Conservation (phyloP, 2,797 vertebrate species). For the Mallotus villosus region DNA sequence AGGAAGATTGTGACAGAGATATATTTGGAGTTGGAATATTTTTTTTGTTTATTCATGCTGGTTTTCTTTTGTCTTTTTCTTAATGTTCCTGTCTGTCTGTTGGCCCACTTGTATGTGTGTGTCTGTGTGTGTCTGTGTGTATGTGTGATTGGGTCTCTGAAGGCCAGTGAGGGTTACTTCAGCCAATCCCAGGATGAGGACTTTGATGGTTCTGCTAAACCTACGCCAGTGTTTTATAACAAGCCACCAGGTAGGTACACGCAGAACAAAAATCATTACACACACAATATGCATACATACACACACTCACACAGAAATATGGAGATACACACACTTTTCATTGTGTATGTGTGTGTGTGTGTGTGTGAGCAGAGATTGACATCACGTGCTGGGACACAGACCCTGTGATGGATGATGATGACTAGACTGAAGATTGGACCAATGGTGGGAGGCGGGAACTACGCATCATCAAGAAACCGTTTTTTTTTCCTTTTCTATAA, state of each 20-base stretch:
- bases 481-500: conserved; percentile 42
- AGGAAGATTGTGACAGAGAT: background rate
- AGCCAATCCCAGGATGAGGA: conserved; percentile 86
- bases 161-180: conserved; percentile 93
- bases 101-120: background rate
- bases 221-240: conserved; percentile 88
- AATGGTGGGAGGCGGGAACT: conserved; percentile 56
- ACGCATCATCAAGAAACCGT: conserved; percentile 61
- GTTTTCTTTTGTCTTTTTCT: no score
- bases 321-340: background rate
- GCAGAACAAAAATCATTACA: background rate
- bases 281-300: no score
- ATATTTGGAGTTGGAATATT: no score
- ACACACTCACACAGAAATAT: no score
- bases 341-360: conserved; percentile 13
- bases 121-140: background rate
- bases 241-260: conserved; percentile 88
- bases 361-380: conserved; percentile 84
- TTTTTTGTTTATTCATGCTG: no score
- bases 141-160: conserved; percentile 23
- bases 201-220: conserved; percentile 81
- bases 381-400: conserved; percentile 97
- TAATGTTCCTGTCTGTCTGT: background rate
- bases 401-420: conserved; percentile 90
- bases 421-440: conserved; percentile 66